Base-by-base conservation (phyloP, 2,888 invertebrate genomes). In the Catocala sponsa region DNA sequence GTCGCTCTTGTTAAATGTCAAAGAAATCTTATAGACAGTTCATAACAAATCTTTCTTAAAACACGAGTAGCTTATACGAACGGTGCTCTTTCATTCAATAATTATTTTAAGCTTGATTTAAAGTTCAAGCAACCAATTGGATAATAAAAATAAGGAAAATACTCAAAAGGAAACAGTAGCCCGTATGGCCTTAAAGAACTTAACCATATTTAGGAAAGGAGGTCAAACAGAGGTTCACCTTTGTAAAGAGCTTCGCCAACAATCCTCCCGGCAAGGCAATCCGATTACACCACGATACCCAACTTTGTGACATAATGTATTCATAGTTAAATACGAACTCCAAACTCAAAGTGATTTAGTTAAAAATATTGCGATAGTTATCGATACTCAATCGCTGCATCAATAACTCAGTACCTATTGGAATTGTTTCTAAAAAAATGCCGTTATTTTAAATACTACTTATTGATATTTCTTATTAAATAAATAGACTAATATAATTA, bases 141-240 rank as follows among this genome's bases (percentile, higher is more conserved):
- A 76, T 42, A 15, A 46, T 55, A 62, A 78, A 68, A 75, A 64
- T 51, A 59, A 71, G 59, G 63, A 74, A 76, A 77, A 76, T 76
- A 73, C 65, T 67, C 66, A 74, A 67, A 71, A 68, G 53, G 66
- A 70, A 75, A 74, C 70, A 69, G 67, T 72, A 70, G 63, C 67
- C 66, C 65, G 72, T 78, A 82, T 78, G 78, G 84, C 87, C 88
- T 90, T 90, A 88, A 85, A 67, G 86, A 91, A 88, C 86, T 88
- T 81, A 80, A 56, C 92, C 92, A 91, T 92, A 93, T 91, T 88
- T 88, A 88, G 91, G 80, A 83, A 93, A 90, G 81, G 88, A 85
- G 92, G 93, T 89, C 91, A 89, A 80, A 79, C 74, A 74, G 81
- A 81, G 81, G 81, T 82, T 87, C 80, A 84, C 87, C 83, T 89